Base-by-base conservation (phyloP, 2,113 vertebrate species). In the Nothocercus julius region DNA sequence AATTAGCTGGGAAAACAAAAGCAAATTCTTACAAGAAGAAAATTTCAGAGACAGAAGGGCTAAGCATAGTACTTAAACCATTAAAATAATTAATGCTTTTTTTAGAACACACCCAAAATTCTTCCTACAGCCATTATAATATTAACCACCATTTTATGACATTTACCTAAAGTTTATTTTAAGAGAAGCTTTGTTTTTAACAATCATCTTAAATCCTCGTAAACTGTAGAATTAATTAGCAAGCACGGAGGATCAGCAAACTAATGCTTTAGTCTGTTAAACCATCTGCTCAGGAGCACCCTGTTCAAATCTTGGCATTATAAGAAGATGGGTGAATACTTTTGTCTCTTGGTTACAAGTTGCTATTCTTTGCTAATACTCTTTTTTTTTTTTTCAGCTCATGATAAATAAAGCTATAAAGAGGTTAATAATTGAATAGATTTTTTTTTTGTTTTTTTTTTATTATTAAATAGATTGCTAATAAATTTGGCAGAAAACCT, bases 191-290 rank as follows among this genome's bases (percentile, higher is more conserved):
- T 97, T 98, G 97, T 98, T 98, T 97, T 97, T 97, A 98, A 98
- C 97, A 97, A 96, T 98, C 96, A 89, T 97, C 95, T 97, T 95
- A 98, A 98, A 97, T 97, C 96, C 96, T 96, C 96, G 97, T 98
- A 98, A 97, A 98, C 97, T 97, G 97, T 98, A 98, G 97, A 98
- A 98, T 98, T 98, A 98, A 98, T 98, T 98, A 98, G 97, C 96
- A 96, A 97, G 96, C 96, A 97, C 24, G 32, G 95, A 98, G 95
- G 97, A 97, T 98, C 97, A 97, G 97, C 96, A 97, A 97, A 97
- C 97, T 98, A 98, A 98, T 97, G 96, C 97, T 97, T 98, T 98
- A 98, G 98, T 98, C 97, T 98, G 98, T 97, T 97, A 97, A 97
- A 93, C 97, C 98, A 98, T 98, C 97, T 98, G 98, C 97, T 97